Evolutionary conservation across 2,797 vertebrate species (phyloP).

Genomic region (Melopsittacus undulatus): DNA sequence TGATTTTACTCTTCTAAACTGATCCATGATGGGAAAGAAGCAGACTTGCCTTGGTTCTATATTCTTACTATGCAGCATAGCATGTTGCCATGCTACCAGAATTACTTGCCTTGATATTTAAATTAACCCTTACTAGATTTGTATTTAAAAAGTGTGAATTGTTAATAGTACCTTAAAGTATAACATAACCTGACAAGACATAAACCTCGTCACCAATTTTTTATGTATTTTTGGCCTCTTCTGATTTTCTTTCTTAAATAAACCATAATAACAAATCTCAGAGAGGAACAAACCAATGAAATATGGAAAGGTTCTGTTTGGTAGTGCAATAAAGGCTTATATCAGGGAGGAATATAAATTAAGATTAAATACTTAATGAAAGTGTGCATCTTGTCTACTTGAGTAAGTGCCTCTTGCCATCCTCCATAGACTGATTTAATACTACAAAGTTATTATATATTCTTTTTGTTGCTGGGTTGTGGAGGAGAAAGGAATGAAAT

Average conservation of each 20-base stretch:
- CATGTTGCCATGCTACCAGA: conserved; percentile 14
- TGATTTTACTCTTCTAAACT: background rate
- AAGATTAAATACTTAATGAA: background rate
- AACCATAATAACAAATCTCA: background rate
- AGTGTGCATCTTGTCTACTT: background rate
- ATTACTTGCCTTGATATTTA: conserved; percentile 46
- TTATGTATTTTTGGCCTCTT: conserved; percentile 4
- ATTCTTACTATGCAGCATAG: background rate
- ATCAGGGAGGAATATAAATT: background rate
- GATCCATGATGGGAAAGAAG: background rate
- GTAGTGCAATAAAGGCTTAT: background rate
- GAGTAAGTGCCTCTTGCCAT: background rate
- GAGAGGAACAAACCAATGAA: background rate
- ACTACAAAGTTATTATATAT: background rate
- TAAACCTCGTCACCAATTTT: conserved; percentile 34
- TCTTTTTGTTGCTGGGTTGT: background rate
- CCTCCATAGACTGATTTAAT: background rate
- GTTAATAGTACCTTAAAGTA: conserved; percentile 36
- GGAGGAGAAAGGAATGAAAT: background rate
- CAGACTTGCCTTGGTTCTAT: background rate
- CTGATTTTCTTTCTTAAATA: background rate
- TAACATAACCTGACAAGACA: conserved; percentile 15
- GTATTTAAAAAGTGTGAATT: conserved; percentile 64
- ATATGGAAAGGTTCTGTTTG: background rate
- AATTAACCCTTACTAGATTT: conserved; percentile 63